Percentiles rank a stretch among this genome's conserved stretches.
These are phyloP conservation scores for Ophion costatus DNA, from an alignment of 2,888 invertebrate genomes.

Conservation along the genomic window DNA sequence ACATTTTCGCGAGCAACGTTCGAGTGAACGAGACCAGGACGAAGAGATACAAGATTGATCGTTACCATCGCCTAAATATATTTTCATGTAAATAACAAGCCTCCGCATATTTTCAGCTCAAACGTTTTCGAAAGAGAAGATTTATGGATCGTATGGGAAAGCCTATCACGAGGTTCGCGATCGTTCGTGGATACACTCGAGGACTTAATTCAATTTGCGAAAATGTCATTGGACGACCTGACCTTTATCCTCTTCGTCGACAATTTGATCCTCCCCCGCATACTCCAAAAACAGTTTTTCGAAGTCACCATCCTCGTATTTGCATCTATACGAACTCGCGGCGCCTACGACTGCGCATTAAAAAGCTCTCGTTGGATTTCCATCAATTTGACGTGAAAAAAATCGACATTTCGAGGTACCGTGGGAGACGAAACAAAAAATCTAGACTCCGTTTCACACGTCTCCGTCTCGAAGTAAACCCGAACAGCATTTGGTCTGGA, in stretches of 20 bases:
- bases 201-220: slow-evolving; percentile 41
- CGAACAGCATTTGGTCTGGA: no score
- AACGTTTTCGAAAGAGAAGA: slow-evolving; percentile 16
- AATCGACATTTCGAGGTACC: no score
- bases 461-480: no score
- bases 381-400: no score
- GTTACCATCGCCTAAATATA: slow-evolving; percentile 6
- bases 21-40: no score
- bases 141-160: slow-evolving; percentile 28
- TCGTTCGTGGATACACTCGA: slow-evolving; percentile 23
- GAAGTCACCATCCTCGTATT: no score
- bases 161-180: slow-evolving; percentile 14
- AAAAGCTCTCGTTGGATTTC: no score
- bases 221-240: slow-evolving; percentile 58
- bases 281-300: no score
- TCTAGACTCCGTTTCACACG: no score
- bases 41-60: slow-evolving; percentile 3
- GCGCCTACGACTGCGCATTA: no score
- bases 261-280: not conserved
- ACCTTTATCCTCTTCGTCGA: slow-evolving; percentile 40
- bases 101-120: slow-evolving; percentile 3
- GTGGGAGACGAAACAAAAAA: no score
- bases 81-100: slow-evolving; percentile 13
- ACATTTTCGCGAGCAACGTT: not conserved
- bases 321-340: no score